Evolutionary conservation across 2,113 vertebrate genomes (phyloP), one percentile per base, ranked within the genome.

Genomic region (Carettochelys insculpta): DNA sequence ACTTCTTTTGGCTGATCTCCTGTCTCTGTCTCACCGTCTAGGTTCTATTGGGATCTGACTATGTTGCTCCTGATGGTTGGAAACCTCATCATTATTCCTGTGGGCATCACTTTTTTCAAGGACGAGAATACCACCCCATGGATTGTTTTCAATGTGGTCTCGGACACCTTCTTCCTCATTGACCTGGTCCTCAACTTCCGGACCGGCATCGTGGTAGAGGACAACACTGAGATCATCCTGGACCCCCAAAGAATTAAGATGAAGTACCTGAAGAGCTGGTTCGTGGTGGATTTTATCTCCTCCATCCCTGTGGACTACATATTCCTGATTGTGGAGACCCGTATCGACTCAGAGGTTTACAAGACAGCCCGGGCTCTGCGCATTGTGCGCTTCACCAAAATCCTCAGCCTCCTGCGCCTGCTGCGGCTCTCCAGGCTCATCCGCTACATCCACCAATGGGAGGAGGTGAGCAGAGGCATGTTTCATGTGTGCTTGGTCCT

Each of bases 71-170:
- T 99, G 95, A 99, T 99, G 99, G 99, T 99, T 90, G 99, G 99
- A 82, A 99, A 99, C 97, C 98, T 99, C 96, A 99, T 99, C 98
- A 99, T 99, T 97, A 99, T 99, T 90, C 99, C 99, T 0, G 99
- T 99, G 95, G 99, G 99, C 97, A 99, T 99, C 98, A 99, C 99
- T 16, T 99, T 99, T 98, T 99, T 99, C 98, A 99, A 99, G 95
- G 99, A 99, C 3, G 99, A 99, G 95, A 99, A 99, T 97, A 99
- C 99, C 11, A 99, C 99, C 0, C 99, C 99, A 0, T 99, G 99
- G 99, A 99, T 99, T 52, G 98, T 99, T 95, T 99, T 99, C 98
- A 99, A 99, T 8, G 99, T 99, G 86, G 99, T 99, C 86, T 99
- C 99, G 0, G 99, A 99, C 97, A 99, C 99, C 0, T 99, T 99